phyloP scores from a whole-genome alignment of 2,113 vertebrate species.

The Oreochromis spilurus region DNA sequence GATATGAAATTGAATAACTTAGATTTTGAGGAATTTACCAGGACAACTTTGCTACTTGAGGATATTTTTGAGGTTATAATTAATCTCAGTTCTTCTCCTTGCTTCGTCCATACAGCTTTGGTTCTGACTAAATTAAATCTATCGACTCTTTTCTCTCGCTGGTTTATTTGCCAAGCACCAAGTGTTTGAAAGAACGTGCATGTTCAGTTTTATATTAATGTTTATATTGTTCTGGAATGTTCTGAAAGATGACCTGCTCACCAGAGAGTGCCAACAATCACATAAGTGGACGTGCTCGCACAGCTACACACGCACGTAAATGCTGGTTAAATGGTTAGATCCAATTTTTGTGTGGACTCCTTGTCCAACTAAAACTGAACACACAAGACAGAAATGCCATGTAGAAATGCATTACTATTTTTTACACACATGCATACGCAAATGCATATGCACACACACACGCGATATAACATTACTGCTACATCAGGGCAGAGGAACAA shows the following conservation, averaged over 20 bases:
- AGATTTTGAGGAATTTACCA: neutral
- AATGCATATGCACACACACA: neutral
- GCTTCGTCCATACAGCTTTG: neutral
- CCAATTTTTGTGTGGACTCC: slow-evolving; percentile 27
- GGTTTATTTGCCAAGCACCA: slow-evolving; percentile 35
- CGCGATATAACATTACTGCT: neutral
- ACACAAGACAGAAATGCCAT: neutral
- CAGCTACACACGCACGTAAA: neutral
- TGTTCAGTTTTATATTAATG: slow-evolving; percentile 57
- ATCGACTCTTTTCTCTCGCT: neutral
- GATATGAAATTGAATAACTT: neutral
- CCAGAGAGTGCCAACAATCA: slow-evolving; percentile 35
- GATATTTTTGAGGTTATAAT: neutral
- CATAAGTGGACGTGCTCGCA: neutral
- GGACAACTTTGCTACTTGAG: neutral
- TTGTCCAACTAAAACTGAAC: neutral
- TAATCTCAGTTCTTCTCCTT: neutral
- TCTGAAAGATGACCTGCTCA: slow-evolving; percentile 57
- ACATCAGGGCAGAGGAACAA: slow-evolving; percentile 22
- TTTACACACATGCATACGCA: neutral
- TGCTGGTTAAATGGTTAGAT: slow-evolving; percentile 26
- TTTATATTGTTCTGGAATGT: slow-evolving; percentile 67
- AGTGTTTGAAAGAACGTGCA: neutral
- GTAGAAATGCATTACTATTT: neutral
- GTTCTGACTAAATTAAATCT: neutral